Evolutionary conservation across 1,140 invertebrate species (phyloP), one percentile per base, ranked within the genome.

Genomic region (Drosophila triauraria): DNA sequence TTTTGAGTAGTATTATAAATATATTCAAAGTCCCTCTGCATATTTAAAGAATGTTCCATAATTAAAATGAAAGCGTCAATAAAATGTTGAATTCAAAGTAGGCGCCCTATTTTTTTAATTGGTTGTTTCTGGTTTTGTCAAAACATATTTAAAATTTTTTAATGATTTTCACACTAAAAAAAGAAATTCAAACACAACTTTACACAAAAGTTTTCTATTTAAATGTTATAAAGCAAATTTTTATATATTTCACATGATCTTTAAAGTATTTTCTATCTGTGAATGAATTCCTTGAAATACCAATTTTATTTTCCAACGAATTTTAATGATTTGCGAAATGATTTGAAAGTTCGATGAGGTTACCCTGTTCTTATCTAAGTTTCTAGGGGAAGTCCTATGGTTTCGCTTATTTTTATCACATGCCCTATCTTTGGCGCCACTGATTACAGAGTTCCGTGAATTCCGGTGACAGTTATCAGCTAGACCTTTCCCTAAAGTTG

Each of bases 301-400:
- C 23, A 2, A 13, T 13, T 13, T 6, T n/a, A n/a, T 42, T 7
- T n/a, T 7, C 6, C n/a, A 8, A 15, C 15, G 13, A 27, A 2
- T 42, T 32, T n/a, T 42, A 40, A 20, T 38, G 1, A 32, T 12
- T 20, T 25, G 4, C 15, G 32, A 27, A 62, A 57, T 5, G 13
- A 17, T 13, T 44, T 15, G 8, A n/a, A 15, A 61, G 15, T 17
- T 32, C 15, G 13, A 27, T 23, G 27, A 54, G 32, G 51, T 54
- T 32, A 54, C 7, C 32, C 20, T 8, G 12, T 17, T 42, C 69
- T 74, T 74, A 75, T 75, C 71, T 62, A 42, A 42, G 71, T 63
- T 75, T 20, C 25, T 27, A 27, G 56, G 58, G 69, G 30, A 72
- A 72, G 43, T 51, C 40, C 54, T 1, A 23, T 60, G 46, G 30